Evolutionary conservation across 2,113 vertebrate species (phyloP), one percentile per base, ranked within the genome.

Genomic region (Sinocyclocheilus anshuiensis): DNA sequence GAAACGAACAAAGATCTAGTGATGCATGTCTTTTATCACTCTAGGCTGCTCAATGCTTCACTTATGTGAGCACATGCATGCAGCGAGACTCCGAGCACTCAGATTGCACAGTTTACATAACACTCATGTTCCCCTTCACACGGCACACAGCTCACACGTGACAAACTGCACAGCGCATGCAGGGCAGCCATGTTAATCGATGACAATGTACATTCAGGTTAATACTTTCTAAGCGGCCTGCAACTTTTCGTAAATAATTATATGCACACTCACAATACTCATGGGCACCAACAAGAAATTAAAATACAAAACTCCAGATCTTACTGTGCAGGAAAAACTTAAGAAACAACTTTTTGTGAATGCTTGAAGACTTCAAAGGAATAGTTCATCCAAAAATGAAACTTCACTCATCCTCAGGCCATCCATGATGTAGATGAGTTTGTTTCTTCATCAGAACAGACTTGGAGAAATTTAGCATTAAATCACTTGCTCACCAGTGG

Each of bases 1-100:
- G 48, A 80, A 50, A 33, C 50, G 26, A 61, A 85, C 81, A 88
- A 80, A 67, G 84, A 83, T 86, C 86, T 81, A 75, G 45, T 11
- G 48, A 53, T 22, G 76, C 50, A 77, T 74, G 71, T 74, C 71
- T 74, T 74, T 74, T 74, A 45, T 74, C 71, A 42, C 71, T 42
- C 71, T 12, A 1, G 4, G 71, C 71, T n/a, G 45, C 76, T 77
- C 48, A 77, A 77, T 55, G 24, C 76, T 77, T 55, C 48, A 11
- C 26, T 55, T 53, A 20, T 77, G 50, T 77, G 76, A 18, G 26
- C 50, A 33, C 8, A 57, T 76, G 39, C 75, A 59, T 42, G 83
- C 74, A 39, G 50, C 12, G 20, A 59, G 55, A 39, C 16, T 6
- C 42, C 7, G 6, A 76, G 45, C 7, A 3, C 24, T 50, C 75